Evolutionary conservation across 2,888 invertebrate genomes (phyloP).

Genomic region (Tenthredo notha): DNA sequence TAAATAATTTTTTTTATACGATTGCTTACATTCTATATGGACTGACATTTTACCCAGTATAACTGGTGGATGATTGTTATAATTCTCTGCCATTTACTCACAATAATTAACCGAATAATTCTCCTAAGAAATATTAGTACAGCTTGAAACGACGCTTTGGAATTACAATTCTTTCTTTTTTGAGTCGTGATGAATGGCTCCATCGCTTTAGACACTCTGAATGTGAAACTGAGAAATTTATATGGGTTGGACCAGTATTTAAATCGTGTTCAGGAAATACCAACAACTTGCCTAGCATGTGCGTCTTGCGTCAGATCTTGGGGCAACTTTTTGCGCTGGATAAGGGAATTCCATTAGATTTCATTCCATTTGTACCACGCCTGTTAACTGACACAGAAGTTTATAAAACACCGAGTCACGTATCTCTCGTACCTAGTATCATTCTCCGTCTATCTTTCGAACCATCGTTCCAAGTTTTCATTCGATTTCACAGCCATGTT

Average conservation of each 20-base stretch:
- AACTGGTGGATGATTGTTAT: neutral
- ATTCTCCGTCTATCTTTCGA: conserved; percentile 40
- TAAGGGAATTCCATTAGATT: conserved; percentile 74
- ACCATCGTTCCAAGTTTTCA: conserved; percentile 22
- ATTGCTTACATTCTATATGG: neutral
- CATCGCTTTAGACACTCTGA: neutral
- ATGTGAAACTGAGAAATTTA: conserved; percentile 48
- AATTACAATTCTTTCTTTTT: conserved; percentile 10
- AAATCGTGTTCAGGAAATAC: conserved; percentile 52
- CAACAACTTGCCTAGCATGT: conserved; percentile 1
- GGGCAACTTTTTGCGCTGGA: conserved; percentile 73
- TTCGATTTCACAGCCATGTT: conserved; percentile 25
- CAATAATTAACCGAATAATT: conserved; percentile 13
- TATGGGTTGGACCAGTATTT: conserved; percentile 47
- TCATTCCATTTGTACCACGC: conserved; percentile 62
- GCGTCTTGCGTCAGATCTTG: conserved; percentile 45
- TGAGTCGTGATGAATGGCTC: neutral
- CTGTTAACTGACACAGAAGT: conserved; percentile 70
- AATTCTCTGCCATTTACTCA: neutral
- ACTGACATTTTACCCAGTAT: neutral
- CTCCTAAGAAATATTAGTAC: neutral
- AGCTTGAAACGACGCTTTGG: neutral
- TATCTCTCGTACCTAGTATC: conserved; percentile 70
- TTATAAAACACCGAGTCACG: conserved; percentile 73
- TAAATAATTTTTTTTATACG: conserved; percentile 43